Percentiles rank a stretch among this genome's conserved stretches.
Evolutionary conservation across 2,888 invertebrate species (phyloP).

Genomic region (Copidosoma aretas): DNA sequence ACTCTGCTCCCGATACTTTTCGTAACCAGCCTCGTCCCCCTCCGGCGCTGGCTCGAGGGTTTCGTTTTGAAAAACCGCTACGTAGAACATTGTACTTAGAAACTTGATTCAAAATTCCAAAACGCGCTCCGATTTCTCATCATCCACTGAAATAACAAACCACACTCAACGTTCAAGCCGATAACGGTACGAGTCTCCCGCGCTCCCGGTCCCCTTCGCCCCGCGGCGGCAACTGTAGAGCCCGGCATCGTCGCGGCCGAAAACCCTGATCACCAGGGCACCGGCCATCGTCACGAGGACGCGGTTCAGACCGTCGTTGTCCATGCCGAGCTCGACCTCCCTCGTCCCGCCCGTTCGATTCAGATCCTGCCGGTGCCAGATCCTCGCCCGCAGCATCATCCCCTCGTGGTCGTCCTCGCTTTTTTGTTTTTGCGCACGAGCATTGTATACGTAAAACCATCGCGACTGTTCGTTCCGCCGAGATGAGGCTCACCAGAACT

Average conservation of each 20-base stretch:
- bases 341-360: conserved; percentile 52
- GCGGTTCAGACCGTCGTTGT: conserved; percentile 61
- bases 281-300: conserved; percentile 62
- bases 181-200: conserved; percentile 65
- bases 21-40: background rate
- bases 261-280: conserved; percentile 62
- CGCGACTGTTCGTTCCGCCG: too few species aligned
- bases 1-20: background rate
- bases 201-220: conserved; percentile 60
- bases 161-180: conserved; percentile 62
- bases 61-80: conserved; percentile 48
- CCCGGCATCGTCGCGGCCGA: conserved; percentile 61
- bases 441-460: too few species aligned
- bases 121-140: background rate
- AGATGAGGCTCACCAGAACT: conserved; percentile 1
- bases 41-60: conserved; percentile 10
- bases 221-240: conserved; percentile 65
- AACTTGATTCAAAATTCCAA: too few species aligned
- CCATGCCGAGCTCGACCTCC: conserved; percentile 64
- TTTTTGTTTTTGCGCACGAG: too few species aligned
- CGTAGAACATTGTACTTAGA: too few species aligned
- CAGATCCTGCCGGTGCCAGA: conserved; percentile 65
- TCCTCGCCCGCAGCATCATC: conserved; percentile 30
- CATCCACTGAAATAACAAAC: background rate
- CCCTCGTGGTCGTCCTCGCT: background rate